A percentile compares a stretch with the other conserved stretches of the same genome.
Conservation (phyloP, 2,888 invertebrate species). For the Leuctra nigra region DNA sequence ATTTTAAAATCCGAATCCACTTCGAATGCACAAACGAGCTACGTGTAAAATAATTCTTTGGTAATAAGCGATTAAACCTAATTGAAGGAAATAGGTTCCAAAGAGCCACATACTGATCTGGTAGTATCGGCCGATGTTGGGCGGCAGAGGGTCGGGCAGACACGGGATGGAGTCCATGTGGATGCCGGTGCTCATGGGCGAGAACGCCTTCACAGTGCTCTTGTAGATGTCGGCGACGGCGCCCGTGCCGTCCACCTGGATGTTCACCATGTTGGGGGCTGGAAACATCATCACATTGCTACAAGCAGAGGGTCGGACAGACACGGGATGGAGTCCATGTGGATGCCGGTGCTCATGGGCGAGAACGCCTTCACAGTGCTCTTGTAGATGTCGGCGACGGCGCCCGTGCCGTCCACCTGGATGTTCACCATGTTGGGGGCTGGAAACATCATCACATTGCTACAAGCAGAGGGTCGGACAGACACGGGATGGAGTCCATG, state of each 20-base stretch:
- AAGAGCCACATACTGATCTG: too few species aligned
- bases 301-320: too few species aligned
- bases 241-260: constrained; percentile 59
- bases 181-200: constrained; percentile 44
- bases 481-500: constrained; percentile 59
- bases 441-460: too few species aligned
- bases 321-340: constrained; percentile 59
- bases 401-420: constrained; percentile 57
- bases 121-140: constrained; percentile 57
- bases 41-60: too few species aligned
- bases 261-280: constrained; percentile 45
- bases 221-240: constrained; percentile 58
- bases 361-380: constrained; percentile 55
- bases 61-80: too few species aligned
- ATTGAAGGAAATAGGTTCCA: too few species aligned
- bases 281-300: too few species aligned
- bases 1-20: too few species aligned
- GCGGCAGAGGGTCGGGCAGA: constrained; percentile 65
- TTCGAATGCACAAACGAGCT: too few species aligned
- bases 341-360: constrained; percentile 44
- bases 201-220: constrained; percentile 53
- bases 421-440: constrained; percentile 48
- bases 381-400: constrained; percentile 57
- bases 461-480: too few species aligned
- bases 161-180: constrained; percentile 60